Evolutionary conservation across 2,797 vertebrate genomes (phyloP), one percentile per base, ranked within the genome.

Genomic region (Sebastes minor): DNA sequence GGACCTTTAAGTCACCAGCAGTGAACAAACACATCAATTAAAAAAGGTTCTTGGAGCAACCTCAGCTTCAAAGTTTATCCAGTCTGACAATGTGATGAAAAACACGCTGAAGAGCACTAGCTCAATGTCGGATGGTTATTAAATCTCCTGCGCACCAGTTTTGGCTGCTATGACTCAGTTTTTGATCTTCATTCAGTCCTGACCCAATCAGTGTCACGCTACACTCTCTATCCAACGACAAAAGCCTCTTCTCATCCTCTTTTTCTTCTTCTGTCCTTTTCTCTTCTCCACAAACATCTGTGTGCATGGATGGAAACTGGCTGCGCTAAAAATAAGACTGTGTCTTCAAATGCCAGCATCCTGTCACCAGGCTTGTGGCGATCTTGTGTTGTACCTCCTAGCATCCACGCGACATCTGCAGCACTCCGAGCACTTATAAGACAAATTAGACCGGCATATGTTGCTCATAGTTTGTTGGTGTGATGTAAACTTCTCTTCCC

Each of bases 381-480:
- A 74, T 38, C 30, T 52, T 33, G 25, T n/a, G 14, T 62, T 64
- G n/a, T 20, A 4, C 38, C 0, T 76, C 33, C 61, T 12, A 7
- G 33, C 67, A 67, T 60, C 27, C 32, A 42, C 12, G 16, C 6
- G 49, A 72, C 78, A 80, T 76, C 74, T 83, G 78, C 77, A 74
- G 30, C 11, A 1, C 78, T 63, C 60, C 4, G 2, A 66, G 63
- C 11, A 0, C 35, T 77, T 59, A 46, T 63, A 57, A 73, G 57
- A 71, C 57, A 83, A 88, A 89, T 81, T 67, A 68, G 52, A 64
- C 49, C 16, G 25, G 57, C 27, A 76, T 60, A 11, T 72, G 75
- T 73, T 69, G 74, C 62, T 74, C 28, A 65, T 57, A 46, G 33
- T 10, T 65, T 46, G 71, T 25, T 70, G 52, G 4, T 38, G 28